A percentile compares a stretch with the other conserved stretches of the same genome.
Conservation (phyloP, 2,797 vertebrate species). For the Danionella dracula region DNA sequence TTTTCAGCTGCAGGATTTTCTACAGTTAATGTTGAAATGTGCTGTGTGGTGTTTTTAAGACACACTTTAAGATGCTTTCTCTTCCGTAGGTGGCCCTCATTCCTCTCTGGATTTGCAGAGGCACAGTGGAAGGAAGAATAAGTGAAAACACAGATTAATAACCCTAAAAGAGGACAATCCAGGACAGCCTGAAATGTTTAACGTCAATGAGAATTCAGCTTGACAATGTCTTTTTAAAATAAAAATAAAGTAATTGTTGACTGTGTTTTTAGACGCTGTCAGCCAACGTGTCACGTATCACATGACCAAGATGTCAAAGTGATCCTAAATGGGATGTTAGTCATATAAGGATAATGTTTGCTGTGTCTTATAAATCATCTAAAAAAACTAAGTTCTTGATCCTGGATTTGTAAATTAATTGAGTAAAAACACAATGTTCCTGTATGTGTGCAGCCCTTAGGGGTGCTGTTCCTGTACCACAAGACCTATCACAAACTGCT, state of each 20-base stretch:
- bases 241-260: too few species aligned
- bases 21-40: neutral
- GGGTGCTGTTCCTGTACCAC: neutral
- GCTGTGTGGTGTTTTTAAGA: conserved; percentile 18
- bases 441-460: neutral
- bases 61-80: neutral
- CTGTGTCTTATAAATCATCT: too few species aligned
- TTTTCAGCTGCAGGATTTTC: conserved; percentile 2
- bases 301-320: too few species aligned
- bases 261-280: too few species aligned
- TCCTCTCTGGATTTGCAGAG: conserved; percentile 24
- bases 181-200: neutral
- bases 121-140: conserved; percentile 14
- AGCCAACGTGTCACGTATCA: too few species aligned
- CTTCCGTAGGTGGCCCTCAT: conserved; percentile 25
- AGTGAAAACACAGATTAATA: conserved; percentile 26
- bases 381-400: too few species aligned
- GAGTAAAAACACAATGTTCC: conserved; percentile 16
- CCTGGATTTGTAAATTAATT: conserved; percentile 19
- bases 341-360: too few species aligned
- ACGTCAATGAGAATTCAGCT: neutral
- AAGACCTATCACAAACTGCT: neutral
- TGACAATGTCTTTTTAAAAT: too few species aligned
- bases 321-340: too few species aligned
- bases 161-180: neutral